These are phyloP conservation scores for Tamias sibiricus DNA, from an alignment of 2,113 vertebrate species.

Conservation along the genomic window DNA sequence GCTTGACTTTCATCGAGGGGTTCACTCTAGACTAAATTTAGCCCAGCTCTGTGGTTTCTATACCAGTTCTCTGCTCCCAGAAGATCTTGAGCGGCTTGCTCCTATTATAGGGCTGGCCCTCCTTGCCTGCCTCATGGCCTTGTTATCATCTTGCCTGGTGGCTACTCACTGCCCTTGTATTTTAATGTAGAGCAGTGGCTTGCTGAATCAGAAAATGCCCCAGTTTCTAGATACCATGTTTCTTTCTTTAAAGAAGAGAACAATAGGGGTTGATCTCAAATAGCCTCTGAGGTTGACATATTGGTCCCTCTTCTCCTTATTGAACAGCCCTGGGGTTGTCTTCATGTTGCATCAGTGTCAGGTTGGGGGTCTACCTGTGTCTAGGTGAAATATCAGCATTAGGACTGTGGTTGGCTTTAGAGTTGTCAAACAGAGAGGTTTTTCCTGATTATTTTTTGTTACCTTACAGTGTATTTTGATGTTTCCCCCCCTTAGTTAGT, in stretches of 20 bases:
- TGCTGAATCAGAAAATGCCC: conserved; percentile 51
- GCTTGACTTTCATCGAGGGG: conserved; percentile 64
- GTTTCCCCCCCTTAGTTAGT: conserved; percentile 35
- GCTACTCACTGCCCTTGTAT: conserved; percentile 50
- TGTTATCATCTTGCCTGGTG: conserved; percentile 61
- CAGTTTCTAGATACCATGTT: conserved; percentile 23
- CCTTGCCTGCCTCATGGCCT: conserved; percentile 52
- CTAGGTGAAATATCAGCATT: background rate
- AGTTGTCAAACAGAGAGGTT: conserved; percentile 43
- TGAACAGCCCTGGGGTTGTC: conserved; percentile 46
- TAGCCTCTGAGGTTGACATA: conserved; percentile 63
- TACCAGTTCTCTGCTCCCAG: conserved; percentile 63
- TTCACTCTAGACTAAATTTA: conserved; percentile 51
- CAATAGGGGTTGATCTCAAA: background rate
- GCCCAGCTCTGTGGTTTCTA: conserved; percentile 31
- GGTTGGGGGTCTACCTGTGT: conserved; percentile 25
- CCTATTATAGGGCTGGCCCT: conserved; percentile 25
- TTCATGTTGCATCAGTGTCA: conserved; percentile 22
- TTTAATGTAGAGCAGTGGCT: conserved; percentile 67
- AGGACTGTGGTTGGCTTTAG: conserved; percentile 57
- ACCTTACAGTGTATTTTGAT: conserved; percentile 6
- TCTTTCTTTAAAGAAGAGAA: conserved; percentile 69
- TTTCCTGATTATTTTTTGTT: conserved; percentile 32
- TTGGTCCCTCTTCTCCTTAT: conserved; percentile 60
- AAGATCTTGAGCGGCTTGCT: conserved; percentile 57